Base-by-base conservation (phyloP, 2,888 invertebrate species). In the Neocrepidodera transversa region DNA sequence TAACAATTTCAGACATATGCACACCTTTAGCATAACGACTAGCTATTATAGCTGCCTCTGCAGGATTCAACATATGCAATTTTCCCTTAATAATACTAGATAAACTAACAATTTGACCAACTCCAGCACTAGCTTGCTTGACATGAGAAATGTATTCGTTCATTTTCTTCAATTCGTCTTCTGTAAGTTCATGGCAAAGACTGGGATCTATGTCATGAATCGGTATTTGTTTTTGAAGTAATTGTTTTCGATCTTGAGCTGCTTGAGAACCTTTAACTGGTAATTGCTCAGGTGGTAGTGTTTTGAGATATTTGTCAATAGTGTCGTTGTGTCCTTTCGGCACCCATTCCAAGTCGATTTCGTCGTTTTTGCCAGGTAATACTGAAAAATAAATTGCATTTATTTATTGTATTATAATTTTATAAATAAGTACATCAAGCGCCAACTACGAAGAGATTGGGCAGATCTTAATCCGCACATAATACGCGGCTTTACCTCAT, bases 141-240 rank as follows among this genome's bases (percentile, higher is more conserved):
- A 80, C 69, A 57, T 80, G 78, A n/a, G 73, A 73, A 13, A 80
- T 73, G 62, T 80, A 80, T 55, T 80, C 79, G 48, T 78, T 74
- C 78, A 80, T 78, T 67, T 78, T 71, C 16, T 74, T 71, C 38
- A 78, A 64, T 68, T 80, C 80, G 2, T 74, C 74, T 20, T 78
- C 77, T 10, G 82, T 82, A 4, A 86, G 78, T 51, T 82, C 80
- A 68, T 85, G 84, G 66, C 86, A 86, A n/a, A 81, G 74, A 36
- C 80, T 79, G 16, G 85, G 81, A 76, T 92, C 91, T 43, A 93
- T 86, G 75, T 93, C 93, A 73, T 93, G 93, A 1, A 90, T 85
- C 8, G 93, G 93, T 56, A 94, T 84, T 80, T 95, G 94, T 62
- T 90, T 90, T 71, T 93, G 90, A 3, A 95, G 82, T 70, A 92